Evolutionary conservation across 2,113 vertebrate genomes (phyloP).

Genomic region (Formicarius rufipectus): DNA sequence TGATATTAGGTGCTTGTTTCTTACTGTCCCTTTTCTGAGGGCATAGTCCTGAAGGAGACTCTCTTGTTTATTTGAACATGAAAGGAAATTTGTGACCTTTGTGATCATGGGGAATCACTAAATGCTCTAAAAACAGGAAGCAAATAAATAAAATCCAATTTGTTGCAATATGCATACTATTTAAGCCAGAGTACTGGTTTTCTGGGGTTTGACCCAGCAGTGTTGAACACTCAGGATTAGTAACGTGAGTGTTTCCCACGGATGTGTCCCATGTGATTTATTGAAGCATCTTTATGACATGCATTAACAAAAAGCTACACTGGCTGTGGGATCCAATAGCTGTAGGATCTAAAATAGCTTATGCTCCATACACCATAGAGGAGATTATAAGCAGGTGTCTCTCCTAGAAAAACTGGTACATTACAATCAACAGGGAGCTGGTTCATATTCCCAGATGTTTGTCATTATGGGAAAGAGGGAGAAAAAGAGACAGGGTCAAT

Average conservation of each 20-base stretch:
- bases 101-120: background rate
- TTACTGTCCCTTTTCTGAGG: background rate
- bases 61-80: background rate
- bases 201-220: background rate
- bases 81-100: background rate
- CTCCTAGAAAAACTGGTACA: background rate
- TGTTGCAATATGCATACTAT: background rate
- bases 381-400: constrained; percentile 53
- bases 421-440: background rate
- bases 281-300: background rate
- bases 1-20: background rate
- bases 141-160: constrained; percentile 6
- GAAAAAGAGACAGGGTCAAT: background rate
- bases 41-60: background rate
- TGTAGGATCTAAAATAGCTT: background rate
- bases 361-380: background rate
- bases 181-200: background rate
- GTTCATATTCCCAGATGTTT: constrained; percentile 43
- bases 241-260: background rate
- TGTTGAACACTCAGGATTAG: background rate
- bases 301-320: background rate
- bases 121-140: constrained; percentile 6
- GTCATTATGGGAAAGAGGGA: background rate
- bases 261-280: background rate
- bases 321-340: background rate